These are phyloP conservation scores for Trematomus loennbergii DNA, from an alignment of 2,113 vertebrate genomes.

Conservation along the genomic window DNA sequence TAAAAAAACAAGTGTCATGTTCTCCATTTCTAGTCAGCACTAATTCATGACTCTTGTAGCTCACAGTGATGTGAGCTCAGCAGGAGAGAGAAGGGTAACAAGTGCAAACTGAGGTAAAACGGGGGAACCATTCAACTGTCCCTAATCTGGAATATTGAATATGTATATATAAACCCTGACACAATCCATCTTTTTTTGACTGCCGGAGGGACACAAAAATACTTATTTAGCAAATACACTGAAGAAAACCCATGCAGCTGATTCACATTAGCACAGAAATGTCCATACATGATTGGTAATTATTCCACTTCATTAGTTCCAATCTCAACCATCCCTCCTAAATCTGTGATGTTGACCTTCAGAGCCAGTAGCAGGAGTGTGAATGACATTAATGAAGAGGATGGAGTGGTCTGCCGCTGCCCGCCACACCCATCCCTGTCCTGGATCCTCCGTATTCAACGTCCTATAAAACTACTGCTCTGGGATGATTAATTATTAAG, in stretches of 20 bases:
- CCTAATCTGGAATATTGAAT: constrained; percentile 39
- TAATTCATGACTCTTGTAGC: neutral
- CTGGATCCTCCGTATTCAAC: constrained; percentile 9
- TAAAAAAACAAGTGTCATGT: neutral
- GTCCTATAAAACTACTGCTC: neutral
- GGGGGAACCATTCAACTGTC: constrained; percentile 22
- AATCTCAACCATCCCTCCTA: constrained; percentile 3
- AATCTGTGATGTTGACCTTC: constrained; percentile 28
- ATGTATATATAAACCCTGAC: constrained; percentile 21
- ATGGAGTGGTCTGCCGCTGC: constrained; percentile 39
- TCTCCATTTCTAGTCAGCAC: neutral
- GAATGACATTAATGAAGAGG: constrained; percentile 14
- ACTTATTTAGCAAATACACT: neutral
- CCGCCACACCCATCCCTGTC: constrained; percentile 66
- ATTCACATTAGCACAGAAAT: neutral
- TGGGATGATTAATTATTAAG: constrained; percentile 35
- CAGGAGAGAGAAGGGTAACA: neutral
- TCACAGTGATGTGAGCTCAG: neutral
- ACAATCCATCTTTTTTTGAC: constrained; percentile 13
- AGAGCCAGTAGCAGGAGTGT: constrained; percentile 8
- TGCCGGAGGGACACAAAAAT: neutral
- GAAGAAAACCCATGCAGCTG: neutral
- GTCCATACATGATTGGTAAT: neutral
- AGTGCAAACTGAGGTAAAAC: constrained; percentile 4
- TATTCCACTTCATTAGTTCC: constrained; percentile 8